phyloP scores from a whole-genome alignment of 2,888 invertebrate genomes.

The Beris chalybata region DNA sequence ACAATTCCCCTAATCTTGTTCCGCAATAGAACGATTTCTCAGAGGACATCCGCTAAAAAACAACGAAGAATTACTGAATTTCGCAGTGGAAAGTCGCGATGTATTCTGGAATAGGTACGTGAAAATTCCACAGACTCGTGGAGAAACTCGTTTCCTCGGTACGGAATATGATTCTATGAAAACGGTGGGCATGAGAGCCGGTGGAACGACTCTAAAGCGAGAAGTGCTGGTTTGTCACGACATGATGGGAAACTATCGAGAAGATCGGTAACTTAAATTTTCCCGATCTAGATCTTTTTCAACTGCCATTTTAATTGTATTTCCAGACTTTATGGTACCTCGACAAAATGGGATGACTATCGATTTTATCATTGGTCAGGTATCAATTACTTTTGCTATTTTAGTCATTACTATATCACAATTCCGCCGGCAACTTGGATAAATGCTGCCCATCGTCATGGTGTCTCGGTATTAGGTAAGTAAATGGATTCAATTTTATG shows the following conservation, averaged over 20 bases:
- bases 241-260: slow-evolving; percentile 91
- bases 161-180: slow-evolving; percentile 40
- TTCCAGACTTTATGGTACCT: slow-evolving; percentile 72
- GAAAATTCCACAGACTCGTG: slow-evolving; percentile 44
- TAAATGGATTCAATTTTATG: slow-evolving; percentile 9
- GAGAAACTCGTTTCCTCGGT: slow-evolving; percentile 33
- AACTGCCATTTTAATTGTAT: slow-evolving; percentile 39
- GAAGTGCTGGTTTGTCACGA: slow-evolving; percentile 92
- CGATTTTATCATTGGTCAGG: slow-evolving; percentile 90
- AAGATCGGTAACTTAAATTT: slow-evolving; percentile 69
- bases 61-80: slow-evolving; percentile 47
- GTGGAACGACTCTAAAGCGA: slow-evolving; percentile 53
- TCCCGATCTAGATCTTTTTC: slow-evolving; percentile 6
- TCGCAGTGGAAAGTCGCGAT: slow-evolving; percentile 48
- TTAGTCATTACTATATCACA: slow-evolving; percentile 92
- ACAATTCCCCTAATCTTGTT: too few relatives aligned
- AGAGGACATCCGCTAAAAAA: slow-evolving; percentile 49
- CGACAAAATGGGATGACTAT: slow-evolving; percentile 71
- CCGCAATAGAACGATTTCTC: too few relatives aligned
- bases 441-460: slow-evolving; percentile 86
- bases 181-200: slow-evolving; percentile 40
- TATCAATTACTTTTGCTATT: slow-evolving; percentile 94
- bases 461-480: slow-evolving; percentile 82
- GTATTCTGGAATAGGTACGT: slow-evolving; percentile 50
- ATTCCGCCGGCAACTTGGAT: slow-evolving; percentile 95